These are phyloP conservation scores for Metopolophium dirhodum DNA, from an alignment of 1,140 invertebrate genomes.

Conservation along the genomic window DNA sequence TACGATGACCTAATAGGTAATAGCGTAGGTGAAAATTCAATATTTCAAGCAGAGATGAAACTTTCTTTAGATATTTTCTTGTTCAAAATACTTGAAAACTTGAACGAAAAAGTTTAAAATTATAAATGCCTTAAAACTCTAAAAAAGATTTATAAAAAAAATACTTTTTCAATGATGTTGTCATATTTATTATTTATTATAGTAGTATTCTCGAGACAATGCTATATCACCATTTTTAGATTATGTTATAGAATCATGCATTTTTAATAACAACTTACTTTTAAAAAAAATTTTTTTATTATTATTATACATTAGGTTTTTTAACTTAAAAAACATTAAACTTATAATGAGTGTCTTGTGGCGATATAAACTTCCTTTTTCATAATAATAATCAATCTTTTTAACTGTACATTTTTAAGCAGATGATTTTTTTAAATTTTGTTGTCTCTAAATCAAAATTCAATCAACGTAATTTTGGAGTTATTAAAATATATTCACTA, in stretches of 20 bases:
- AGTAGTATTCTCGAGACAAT: neutral
- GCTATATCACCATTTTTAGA: neutral
- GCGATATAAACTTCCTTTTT: neutral
- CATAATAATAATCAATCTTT: neutral
- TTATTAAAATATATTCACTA: neutral
- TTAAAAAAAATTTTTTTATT: neutral
- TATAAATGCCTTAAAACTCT: constrained; percentile 5
- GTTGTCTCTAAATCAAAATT: too few relatives aligned
- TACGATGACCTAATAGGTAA: neutral
- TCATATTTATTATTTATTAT: neutral
- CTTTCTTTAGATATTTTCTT: neutral
- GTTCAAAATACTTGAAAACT: neutral
- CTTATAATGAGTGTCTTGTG: too few relatives aligned
- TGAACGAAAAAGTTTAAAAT: neutral
- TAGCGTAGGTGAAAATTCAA: neutral
- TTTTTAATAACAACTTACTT: neutral
- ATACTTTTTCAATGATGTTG: neutral
- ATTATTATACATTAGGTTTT: neutral
- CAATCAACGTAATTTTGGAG: too few relatives aligned
- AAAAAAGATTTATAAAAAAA: neutral
- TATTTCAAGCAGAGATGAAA: neutral
- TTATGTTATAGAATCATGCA: neutral
- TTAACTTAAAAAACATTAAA: too few relatives aligned
- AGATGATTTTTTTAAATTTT: too few relatives aligned
- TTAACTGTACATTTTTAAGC: neutral